Percentiles rank a stretch among this genome's conserved stretches.
phyloP scores from a whole-genome alignment of 2,888 invertebrate species.

The Tiliacea citrago region DNA sequence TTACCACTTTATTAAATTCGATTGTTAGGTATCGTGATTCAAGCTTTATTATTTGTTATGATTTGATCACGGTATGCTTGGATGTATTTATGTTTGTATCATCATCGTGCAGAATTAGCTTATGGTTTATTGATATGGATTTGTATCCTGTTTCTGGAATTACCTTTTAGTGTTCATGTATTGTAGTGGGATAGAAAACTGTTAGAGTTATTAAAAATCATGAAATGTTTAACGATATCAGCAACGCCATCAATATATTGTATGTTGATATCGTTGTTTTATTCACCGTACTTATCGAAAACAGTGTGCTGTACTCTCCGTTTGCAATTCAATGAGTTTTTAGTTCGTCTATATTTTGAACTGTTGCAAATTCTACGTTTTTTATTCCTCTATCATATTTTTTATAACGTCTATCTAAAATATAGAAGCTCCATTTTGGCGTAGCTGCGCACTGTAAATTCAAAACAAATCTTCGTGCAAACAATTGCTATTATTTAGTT shows the following conservation, averaged over 20 bases:
- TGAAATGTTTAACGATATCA: background rate
- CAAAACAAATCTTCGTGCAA: constrained; percentile 30
- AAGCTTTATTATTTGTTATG: constrained; percentile 6
- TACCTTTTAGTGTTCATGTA: background rate
- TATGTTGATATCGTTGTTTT: background rate
- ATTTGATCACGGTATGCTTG: background rate
- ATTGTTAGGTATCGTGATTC: constrained; percentile 18
- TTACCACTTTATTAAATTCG: constrained; percentile 47
- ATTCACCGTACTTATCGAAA: background rate
- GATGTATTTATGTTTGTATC: background rate
- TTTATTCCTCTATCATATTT: background rate
- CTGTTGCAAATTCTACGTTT: background rate
- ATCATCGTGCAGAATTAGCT: background rate
- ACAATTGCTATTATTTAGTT: constrained; percentile 50
- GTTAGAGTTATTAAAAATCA: background rate
- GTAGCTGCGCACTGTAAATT: background rate
- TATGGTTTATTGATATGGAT: background rate
- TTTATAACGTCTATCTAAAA: too few species aligned
- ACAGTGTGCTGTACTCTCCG: background rate
- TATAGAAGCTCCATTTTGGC: background rate
- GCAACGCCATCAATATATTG: background rate
- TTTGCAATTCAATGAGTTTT: background rate
- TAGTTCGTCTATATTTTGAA: background rate
- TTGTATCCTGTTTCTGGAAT: background rate
- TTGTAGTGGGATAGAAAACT: background rate